Percentiles rank a stretch among this genome's conserved stretches.
Evolutionary conservation across 2,888 invertebrate genomes (phyloP).

Genomic region (Ichneumon xanthorius): DNA sequence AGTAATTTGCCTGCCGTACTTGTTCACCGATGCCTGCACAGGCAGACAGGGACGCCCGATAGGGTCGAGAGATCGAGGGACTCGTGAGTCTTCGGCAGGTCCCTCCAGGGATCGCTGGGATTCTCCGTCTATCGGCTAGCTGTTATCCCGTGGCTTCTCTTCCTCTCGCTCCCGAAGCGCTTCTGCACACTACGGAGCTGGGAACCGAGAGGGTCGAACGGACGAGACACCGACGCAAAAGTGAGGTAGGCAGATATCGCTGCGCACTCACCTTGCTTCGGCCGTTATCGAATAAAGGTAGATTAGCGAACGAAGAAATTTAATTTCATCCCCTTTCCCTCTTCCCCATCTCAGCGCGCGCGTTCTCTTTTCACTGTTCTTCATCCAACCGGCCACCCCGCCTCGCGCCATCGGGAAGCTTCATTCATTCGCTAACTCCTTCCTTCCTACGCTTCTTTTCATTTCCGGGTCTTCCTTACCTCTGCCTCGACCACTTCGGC

Average conservation of each 20-base stretch:
- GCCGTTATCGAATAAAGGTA: slow-evolving; percentile 73
- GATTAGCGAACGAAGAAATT: slow-evolving; percentile 71
- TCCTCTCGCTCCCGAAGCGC: background rate
- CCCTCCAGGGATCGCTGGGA: slow-evolving; percentile 34
- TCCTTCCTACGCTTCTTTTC: slow-evolving; percentile 49
- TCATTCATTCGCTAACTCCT: slow-evolving; percentile 27
- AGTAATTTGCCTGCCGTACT: slow-evolving; percentile 59
- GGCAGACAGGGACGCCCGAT: slow-evolving; percentile 11
- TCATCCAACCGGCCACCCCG: background rate
- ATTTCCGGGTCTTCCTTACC: slow-evolving; percentile 46
- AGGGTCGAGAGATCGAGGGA: slow-evolving; percentile 25
- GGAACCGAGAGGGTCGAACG: slow-evolving; percentile 8
- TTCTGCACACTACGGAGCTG: slow-evolving; percentile 41
- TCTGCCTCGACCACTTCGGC: slow-evolving; percentile 1
- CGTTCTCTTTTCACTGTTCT: slow-evolving; percentile 14
- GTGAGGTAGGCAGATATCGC: slow-evolving; percentile 60
- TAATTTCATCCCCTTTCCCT: slow-evolving; percentile 39
- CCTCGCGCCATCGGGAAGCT: slow-evolving; percentile 4
- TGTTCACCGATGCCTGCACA: slow-evolving; percentile 15
- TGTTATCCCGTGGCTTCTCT: background rate
- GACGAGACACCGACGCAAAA: background rate
- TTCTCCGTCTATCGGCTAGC: background rate
- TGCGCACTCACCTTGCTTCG: slow-evolving; percentile 70
- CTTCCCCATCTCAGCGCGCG: slow-evolving; percentile 7
- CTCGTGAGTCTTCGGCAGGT: slow-evolving; percentile 27